phyloP scores from a whole-genome alignment of 2,888 invertebrate species.

The Arrhopalites spinosus region DNA sequence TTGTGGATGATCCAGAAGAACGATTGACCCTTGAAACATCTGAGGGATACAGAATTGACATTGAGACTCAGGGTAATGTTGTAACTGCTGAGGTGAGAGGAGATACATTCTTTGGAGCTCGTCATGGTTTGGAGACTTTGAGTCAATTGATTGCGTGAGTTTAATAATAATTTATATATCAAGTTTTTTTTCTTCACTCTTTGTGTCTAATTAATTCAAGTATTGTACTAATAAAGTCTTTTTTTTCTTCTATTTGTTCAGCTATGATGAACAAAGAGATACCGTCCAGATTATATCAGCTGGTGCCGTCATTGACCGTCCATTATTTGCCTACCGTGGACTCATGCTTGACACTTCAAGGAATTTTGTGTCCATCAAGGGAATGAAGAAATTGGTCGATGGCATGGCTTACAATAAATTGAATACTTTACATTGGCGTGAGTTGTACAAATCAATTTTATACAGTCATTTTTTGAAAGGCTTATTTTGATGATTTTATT shows the following conservation, averaged over 20 bases:
- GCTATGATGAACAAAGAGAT: slow-evolving; percentile 66
- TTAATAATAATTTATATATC: too few species aligned
- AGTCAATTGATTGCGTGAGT: slow-evolving; percentile 71
- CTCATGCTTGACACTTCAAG: slow-evolving; percentile 87
- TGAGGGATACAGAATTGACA: slow-evolving; percentile 54
- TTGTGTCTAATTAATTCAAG: too few species aligned
- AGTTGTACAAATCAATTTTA: too few species aligned
- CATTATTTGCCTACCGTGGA: slow-evolving; percentile 86
- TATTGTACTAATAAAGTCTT: too few species aligned
- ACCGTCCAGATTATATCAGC: slow-evolving; percentile 53
- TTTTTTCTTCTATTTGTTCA: too few species aligned
- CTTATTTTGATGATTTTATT: too few species aligned
- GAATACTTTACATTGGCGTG: slow-evolving; percentile 95
- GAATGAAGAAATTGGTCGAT: slow-evolving; percentile 78
- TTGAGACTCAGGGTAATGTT: slow-evolving; percentile 53
- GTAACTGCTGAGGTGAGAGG: slow-evolving; percentile 58
- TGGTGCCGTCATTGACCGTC: slow-evolving; percentile 68
- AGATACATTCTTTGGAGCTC: slow-evolving; percentile 53
- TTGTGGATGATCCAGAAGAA: slow-evolving; percentile 55
- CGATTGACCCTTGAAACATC: slow-evolving; percentile 54
- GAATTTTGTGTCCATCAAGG: slow-evolving; percentile 72
- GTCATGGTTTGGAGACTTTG: slow-evolving; percentile 65
- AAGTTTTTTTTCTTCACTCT: too few species aligned
- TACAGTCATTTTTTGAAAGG: too few species aligned
- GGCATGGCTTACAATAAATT: slow-evolving; percentile 89